Evolutionary conservation across 1,140 invertebrate species (phyloP).

Genomic region (Papilio glaucus): DNA sequence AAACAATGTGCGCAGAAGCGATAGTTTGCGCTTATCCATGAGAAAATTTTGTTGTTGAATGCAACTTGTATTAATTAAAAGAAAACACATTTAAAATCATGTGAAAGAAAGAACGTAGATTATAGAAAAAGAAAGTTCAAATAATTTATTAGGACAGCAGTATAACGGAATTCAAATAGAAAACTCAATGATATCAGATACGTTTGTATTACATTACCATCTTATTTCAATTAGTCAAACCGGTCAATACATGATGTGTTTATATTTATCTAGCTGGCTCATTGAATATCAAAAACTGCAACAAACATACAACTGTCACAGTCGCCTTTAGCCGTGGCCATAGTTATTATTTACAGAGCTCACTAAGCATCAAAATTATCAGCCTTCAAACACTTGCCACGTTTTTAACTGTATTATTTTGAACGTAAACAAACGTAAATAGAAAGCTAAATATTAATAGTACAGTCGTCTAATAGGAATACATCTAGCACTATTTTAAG

Average conservation of each 20-base stretch:
- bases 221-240: slow-evolving; percentile 21
- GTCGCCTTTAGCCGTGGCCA: too few relatives aligned
- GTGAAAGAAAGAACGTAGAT: not conserved
- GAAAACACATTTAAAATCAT: not conserved
- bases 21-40: slow-evolving; percentile 38
- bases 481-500: too few relatives aligned
- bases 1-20: slow-evolving; percentile 34
- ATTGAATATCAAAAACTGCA: too few relatives aligned
- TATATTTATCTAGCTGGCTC: too few relatives aligned
- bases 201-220: slow-evolving; percentile 5
- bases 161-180: slow-evolving; percentile 20
- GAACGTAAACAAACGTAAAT: too few relatives aligned
- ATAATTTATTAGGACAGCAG: not conserved
- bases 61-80: slow-evolving; percentile 5
- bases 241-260: not conserved
- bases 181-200: slow-evolving; percentile 27
- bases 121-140: not conserved
- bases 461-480: too few relatives aligned
- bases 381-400: too few relatives aligned
- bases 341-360: too few relatives aligned
- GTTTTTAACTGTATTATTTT: too few relatives aligned
- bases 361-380: too few relatives aligned
- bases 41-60: slow-evolving; percentile 39
- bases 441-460: too few relatives aligned
- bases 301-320: too few relatives aligned